phyloP scores from a whole-genome alignment of 2,888 invertebrate species.

The Pandemis cinnamomeana region DNA sequence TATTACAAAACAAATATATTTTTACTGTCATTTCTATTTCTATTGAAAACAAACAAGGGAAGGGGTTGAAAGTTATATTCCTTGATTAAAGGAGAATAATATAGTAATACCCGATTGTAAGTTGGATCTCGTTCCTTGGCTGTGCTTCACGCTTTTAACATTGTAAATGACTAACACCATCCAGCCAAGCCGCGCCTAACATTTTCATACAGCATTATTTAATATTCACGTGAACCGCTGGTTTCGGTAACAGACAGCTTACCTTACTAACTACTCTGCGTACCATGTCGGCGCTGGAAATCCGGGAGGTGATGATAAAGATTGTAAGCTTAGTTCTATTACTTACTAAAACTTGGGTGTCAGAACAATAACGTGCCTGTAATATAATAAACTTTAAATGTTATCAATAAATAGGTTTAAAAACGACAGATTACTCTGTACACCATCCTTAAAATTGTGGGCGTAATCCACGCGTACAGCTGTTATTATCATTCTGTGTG shows the following conservation, averaged over 20 bases:
- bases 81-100: not conserved
- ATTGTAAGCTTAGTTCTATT: slow-evolving; percentile 48
- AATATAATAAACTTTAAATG: not conserved
- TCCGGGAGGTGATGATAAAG: slow-evolving; percentile 54
- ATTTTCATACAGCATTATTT: not conserved
- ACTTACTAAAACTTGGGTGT: not conserved
- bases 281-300: slow-evolving; percentile 47
- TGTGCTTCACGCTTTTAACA: not conserved
- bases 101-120: not conserved
- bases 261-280: slow-evolving; percentile 39
- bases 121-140: not conserved
- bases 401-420: too few species aligned
- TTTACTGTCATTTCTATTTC: not conserved
- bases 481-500: too few species aligned
- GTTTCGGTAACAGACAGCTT: not conserved
- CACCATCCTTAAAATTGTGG: not conserved
- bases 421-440: not conserved
- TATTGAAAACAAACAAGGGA: not conserved
- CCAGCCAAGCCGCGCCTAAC: not conserved
- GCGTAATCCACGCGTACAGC: not conserved
- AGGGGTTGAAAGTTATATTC: not conserved
- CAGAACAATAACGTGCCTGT: not conserved
- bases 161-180: not conserved
- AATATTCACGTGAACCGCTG: not conserved
- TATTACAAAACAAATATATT: not conserved